Conservation (phyloP, 2,113 vertebrate genomes). For the Okapia johnstoni region DNA sequence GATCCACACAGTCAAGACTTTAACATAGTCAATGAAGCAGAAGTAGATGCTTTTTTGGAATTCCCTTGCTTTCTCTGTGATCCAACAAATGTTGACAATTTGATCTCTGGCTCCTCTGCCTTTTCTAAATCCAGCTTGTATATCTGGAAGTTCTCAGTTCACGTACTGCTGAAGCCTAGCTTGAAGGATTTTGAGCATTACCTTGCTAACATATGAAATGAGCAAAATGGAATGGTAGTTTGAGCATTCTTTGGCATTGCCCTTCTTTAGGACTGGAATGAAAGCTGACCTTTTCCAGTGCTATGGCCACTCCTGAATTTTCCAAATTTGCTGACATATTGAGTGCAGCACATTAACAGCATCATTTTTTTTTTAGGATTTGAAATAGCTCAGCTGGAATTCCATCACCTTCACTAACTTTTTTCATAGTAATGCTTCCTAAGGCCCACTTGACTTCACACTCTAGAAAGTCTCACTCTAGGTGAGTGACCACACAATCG, state of each 20-base stretch:
- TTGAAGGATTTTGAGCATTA: neutral
- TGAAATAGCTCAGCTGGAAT: neutral
- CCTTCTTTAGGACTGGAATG: neutral
- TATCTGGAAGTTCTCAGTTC: neutral
- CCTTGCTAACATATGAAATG: neutral
- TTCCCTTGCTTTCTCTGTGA: neutral
- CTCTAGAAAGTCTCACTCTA: neutral
- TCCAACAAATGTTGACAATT: neutral
- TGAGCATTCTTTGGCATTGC: neutral
- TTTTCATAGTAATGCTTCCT: neutral
- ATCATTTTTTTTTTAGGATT: neutral
- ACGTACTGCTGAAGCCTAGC: neutral
- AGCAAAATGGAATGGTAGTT: neutral
- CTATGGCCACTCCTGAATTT: neutral
- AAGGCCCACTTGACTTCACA: neutral
- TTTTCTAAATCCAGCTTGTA: neutral
- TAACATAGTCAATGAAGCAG: neutral
- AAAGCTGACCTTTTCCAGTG: neutral
- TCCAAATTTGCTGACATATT: neutral
- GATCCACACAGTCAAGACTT: neutral
- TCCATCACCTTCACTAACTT: neutral
- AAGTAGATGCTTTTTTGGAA: neutral
- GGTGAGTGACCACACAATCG: fast-evolving
- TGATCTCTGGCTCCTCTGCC: neutral
- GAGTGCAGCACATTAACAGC: neutral